phyloP scores from a whole-genome alignment of 37 sponge, comb jelly and placozoan genomes.

The Geodia barretti region DNA sequence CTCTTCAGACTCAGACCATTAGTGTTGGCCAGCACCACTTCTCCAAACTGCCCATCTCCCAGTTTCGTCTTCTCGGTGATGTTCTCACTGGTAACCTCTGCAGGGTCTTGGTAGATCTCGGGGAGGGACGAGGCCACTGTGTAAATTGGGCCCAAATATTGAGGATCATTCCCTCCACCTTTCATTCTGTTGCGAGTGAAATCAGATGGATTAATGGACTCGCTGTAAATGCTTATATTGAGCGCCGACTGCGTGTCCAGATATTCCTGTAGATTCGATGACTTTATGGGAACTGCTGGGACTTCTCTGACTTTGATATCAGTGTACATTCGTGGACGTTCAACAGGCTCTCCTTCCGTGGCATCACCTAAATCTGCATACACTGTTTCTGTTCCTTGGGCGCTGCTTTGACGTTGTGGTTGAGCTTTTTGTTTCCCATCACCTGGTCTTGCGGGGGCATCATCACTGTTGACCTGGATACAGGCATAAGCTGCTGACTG shows the following conservation, averaged over 20 bases:
- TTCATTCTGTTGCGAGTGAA: not conserved
- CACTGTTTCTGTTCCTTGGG: too few species aligned
- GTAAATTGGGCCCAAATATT: conserved; percentile 25
- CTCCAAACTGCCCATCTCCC: conserved; percentile 70
- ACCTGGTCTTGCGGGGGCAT: too few species aligned
- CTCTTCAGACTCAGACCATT: conserved; percentile 51
- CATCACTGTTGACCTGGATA: too few species aligned
- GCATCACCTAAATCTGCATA: too few species aligned
- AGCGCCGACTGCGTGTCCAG: not conserved
- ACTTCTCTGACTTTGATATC: not conserved
- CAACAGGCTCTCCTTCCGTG: not conserved
- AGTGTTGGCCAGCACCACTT: conserved; percentile 56
- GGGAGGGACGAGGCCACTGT: conserved; percentile 6
- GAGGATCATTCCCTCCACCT: not conserved
- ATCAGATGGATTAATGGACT: conserved; percentile 17
- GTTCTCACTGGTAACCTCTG: not conserved
- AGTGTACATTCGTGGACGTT: not conserved
- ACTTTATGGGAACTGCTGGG: not conserved
- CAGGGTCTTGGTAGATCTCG: not conserved
- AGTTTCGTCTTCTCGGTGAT: conserved; percentile 19
- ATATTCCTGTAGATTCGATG: not conserved
- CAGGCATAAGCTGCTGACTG: too few species aligned
- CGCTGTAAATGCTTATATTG: conserved; percentile 31
- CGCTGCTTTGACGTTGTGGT: too few species aligned
- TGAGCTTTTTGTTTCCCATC: too few species aligned